Conservation (phyloP, 1,140 invertebrate genomes). For the Psilanteris sp. region DNA sequence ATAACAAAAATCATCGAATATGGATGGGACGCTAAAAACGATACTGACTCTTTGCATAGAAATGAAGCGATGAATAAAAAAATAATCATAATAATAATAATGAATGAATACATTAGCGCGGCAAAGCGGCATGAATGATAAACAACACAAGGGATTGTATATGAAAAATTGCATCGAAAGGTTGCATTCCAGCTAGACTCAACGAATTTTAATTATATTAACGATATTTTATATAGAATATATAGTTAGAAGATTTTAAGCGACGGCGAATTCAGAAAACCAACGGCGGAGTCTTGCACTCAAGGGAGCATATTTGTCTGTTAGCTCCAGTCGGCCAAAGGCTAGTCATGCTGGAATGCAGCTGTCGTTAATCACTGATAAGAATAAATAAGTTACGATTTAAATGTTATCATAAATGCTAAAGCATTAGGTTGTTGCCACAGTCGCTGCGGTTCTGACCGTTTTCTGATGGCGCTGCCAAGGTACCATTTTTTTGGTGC, state of each 20-base stretch:
- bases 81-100: constrained; percentile 51
- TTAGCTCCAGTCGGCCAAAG: constrained; percentile 80
- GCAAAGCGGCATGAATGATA: constrained; percentile 22
- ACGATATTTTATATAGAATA: constrained; percentile 81
- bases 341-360: constrained; percentile 79
- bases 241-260: constrained; percentile 79
- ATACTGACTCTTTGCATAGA: constrained; percentile 56
- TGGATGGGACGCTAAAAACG: constrained; percentile 42
- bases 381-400: constrained; percentile 80
- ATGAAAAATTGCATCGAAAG: constrained; percentile 71
- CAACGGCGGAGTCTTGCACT: constrained; percentile 71
- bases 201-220: constrained; percentile 80
- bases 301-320: constrained; percentile 80
- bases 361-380: constrained; percentile 79
- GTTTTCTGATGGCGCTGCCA: not conserved
- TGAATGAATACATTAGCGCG: constrained; percentile 8
- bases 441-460: not conserved
- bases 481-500: not conserved
- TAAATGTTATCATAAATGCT: constrained; percentile 73
- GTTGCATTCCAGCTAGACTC: constrained; percentile 79
- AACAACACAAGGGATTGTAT: constrained; percentile 53
- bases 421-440: constrained; percentile 2
- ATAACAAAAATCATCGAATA: constrained; percentile 65
- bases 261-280: constrained; percentile 66
- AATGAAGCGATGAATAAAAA: too few relatives aligned